phyloP scores from a whole-genome alignment of 2,888 invertebrate genomes.

The Norana najaformis region DNA sequence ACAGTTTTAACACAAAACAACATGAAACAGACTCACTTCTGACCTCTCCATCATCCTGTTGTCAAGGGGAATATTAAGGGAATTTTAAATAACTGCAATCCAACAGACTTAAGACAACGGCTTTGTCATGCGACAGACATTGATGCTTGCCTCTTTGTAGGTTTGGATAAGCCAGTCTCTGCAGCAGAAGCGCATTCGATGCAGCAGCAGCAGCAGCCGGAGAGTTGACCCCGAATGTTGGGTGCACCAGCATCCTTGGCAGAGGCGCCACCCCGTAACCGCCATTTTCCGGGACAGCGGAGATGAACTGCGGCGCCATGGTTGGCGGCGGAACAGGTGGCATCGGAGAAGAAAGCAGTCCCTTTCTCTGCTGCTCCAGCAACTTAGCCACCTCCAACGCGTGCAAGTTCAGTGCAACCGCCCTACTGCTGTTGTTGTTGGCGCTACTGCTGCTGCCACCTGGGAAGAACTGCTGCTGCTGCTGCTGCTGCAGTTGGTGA shows the following conservation, averaged over 20 bases:
- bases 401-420: background rate
- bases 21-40: too few relatives aligned
- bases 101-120: background rate
- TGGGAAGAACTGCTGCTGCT: background rate
- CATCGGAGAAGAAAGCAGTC: background rate
- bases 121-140: background rate
- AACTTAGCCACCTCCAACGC: conserved; percentile 10
- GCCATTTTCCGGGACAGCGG: background rate
- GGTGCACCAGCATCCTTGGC: background rate
- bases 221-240: background rate
- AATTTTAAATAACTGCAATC: background rate
- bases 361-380: background rate
- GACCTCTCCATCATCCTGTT: too few relatives aligned
- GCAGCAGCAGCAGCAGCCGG: background rate
- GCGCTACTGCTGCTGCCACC: background rate
- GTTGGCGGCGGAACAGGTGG: background rate
- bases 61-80: background rate
- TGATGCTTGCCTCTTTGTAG: background rate
- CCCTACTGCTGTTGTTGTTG: background rate
- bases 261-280: background rate
- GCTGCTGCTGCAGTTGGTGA: conserved; percentile 9
- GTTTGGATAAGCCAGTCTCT: conserved; percentile 7
- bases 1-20: too few relatives aligned
- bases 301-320: background rate
- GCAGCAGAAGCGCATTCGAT: conserved; percentile 21